phyloP scores from a whole-genome alignment of 2,888 invertebrate genomes.

The Phania funesta region DNA sequence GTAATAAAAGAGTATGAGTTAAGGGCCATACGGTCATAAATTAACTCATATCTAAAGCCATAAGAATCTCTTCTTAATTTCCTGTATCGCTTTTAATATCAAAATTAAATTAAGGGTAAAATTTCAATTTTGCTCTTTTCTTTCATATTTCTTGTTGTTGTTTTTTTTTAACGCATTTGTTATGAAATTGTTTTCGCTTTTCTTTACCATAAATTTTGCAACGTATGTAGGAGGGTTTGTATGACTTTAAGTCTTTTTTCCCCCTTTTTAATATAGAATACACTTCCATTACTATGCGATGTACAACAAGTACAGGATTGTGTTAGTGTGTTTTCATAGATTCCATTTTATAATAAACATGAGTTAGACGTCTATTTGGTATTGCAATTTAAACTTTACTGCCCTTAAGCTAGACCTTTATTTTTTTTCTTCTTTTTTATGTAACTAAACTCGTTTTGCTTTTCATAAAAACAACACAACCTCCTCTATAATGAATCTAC shows the following conservation, averaged over 20 bases:
- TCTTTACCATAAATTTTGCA: not conserved
- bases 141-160: constrained; percentile 8
- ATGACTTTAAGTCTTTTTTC: not conserved
- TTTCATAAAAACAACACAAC: constrained; percentile 19
- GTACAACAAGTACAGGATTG: not conserved
- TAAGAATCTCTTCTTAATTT: constrained; percentile 64
- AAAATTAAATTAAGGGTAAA: constrained; percentile 65
- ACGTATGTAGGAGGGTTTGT: not conserved
- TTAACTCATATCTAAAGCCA: constrained; percentile 65
- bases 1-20: not conserved
- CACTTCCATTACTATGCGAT: constrained; percentile 25
- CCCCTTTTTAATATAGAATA: too few relatives aligned
- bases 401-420: constrained; percentile 61
- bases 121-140: constrained; percentile 47
- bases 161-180: not conserved
- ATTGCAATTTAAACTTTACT: constrained; percentile 65
- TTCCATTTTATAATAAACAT: constrained; percentile 49
- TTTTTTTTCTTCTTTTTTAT: constrained; percentile 14
- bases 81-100: constrained; percentile 64
- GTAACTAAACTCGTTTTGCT: constrained; percentile 13
- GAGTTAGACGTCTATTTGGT: constrained; percentile 59
- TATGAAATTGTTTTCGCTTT: constrained; percentile 21
- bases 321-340: constrained; percentile 5
- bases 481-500: constrained; percentile 16
- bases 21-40: constrained; percentile 51